These are phyloP conservation scores for Anastrepha ludens DNA, from an alignment of 1,140 invertebrate species.

Conservation along the genomic window DNA sequence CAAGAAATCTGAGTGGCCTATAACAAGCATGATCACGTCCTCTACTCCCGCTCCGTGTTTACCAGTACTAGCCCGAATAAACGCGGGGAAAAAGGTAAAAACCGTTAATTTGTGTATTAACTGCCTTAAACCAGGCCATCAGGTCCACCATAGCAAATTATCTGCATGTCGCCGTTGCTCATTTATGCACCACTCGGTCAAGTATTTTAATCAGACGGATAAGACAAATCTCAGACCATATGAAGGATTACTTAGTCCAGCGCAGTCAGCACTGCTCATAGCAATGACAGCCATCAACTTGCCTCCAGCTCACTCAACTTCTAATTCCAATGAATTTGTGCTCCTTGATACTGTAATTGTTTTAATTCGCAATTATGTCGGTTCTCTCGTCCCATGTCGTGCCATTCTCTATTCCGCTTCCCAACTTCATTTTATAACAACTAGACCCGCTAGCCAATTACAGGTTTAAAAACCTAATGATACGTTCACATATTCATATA, in stretches of 20 bases:
- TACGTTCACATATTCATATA: no score
- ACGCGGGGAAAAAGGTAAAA: not conserved
- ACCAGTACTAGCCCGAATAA: not conserved
- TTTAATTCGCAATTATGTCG: slow-evolving; percentile 29
- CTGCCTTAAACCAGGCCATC: not conserved
- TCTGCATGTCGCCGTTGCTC: not conserved
- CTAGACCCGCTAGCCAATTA: slow-evolving; percentile 13
- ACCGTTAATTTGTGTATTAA: not conserved
- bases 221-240: not conserved
- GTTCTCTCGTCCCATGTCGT: no score
- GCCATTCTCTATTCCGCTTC: slow-evolving; percentile 48
- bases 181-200: not conserved
- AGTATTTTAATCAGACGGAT: not conserved
- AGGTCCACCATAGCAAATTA: not conserved
- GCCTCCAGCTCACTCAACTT: no score
- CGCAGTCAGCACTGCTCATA: not conserved
- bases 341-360: slow-evolving; percentile 47
- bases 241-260: not conserved
- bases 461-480: slow-evolving; percentile 56
- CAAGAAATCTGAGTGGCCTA: not conserved
- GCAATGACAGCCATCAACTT: not conserved
- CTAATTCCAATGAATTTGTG: slow-evolving; percentile 7
- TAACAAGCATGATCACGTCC: not conserved
- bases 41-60: not conserved
- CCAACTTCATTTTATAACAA: slow-evolving; percentile 50